Conservation (phyloP, 2,113 vertebrate genomes). For the Ascaphus truei region DNA sequence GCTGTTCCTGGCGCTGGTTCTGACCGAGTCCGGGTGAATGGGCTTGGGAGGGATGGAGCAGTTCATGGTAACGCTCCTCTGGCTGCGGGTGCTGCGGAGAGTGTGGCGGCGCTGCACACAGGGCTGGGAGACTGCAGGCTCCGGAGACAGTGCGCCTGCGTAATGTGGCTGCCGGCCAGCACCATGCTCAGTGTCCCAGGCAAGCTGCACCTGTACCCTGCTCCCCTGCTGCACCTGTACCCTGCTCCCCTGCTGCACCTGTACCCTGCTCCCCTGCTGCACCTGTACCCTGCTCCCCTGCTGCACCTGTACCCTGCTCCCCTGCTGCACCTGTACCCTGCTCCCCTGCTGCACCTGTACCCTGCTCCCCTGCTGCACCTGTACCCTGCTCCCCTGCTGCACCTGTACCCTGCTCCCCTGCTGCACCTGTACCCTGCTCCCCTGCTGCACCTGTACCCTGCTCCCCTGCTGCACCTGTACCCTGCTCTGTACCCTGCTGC, state of each 20-base stretch:
- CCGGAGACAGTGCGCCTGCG: slow-evolving; percentile 54
- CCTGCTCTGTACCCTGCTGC: too few relatives aligned
- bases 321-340: not conserved
- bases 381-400: not conserved
- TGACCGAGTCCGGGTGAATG: slow-evolving; percentile 63
- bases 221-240: slow-evolving; percentile 33
- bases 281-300: not conserved
- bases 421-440: too few relatives aligned
- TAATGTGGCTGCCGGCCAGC: slow-evolving; percentile 41
- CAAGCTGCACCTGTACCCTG: slow-evolving; percentile 20
- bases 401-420: too few relatives aligned
- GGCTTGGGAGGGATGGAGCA: slow-evolving; percentile 68
- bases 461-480: not conserved
- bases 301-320: slow-evolving; percentile 29
- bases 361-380: not conserved
- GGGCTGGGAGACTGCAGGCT: slow-evolving; percentile 54
- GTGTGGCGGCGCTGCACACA: slow-evolving; percentile 56
- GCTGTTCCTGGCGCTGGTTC: slow-evolving; percentile 49
- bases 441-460: not conserved
- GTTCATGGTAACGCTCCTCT: slow-evolving; percentile 74
- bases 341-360: too few relatives aligned
- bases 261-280: not conserved
- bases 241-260: not conserved
- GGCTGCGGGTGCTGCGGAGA: slow-evolving; percentile 56
- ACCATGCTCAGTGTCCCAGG: slow-evolving; percentile 18